These are phyloP conservation scores for Halichoeres trimaculatus DNA, from an alignment of 2,113 vertebrate species.

Conservation along the genomic window DNA sequence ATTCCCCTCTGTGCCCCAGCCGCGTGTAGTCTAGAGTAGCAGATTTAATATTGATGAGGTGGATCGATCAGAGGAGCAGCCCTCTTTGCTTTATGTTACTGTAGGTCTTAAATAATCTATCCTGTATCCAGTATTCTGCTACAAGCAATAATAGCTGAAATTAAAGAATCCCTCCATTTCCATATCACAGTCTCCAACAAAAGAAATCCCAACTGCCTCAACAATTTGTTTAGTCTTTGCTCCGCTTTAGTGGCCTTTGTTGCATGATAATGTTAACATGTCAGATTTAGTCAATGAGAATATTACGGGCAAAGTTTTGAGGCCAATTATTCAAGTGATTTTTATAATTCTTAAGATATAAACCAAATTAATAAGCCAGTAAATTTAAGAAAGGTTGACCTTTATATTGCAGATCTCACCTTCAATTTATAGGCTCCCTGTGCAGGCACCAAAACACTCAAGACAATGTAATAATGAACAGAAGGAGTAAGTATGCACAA, in stretches of 20 bases:
- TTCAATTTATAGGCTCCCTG: slow-evolving; percentile 3
- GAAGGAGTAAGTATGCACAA: not conserved
- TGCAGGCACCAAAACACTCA: not conserved
- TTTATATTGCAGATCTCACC: slow-evolving; percentile 24
- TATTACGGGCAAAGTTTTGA: not conserved
- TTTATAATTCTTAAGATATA: not conserved
- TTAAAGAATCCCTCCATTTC: slow-evolving; percentile 44
- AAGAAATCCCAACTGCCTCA: slow-evolving; percentile 9
- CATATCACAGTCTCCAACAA: slow-evolving; percentile 10
- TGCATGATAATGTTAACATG: not conserved
- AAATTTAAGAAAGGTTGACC: not conserved
- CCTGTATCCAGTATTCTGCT: slow-evolving; percentile 55
- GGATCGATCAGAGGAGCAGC: slow-evolving; percentile 50
- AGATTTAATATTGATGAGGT: slow-evolving; percentile 70
- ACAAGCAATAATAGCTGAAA: slow-evolving; percentile 55
- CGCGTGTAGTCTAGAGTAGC: slow-evolving; percentile 36
- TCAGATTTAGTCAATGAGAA: not conserved
- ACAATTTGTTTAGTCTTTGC: slow-evolving; percentile 22
- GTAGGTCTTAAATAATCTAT: slow-evolving; percentile 61
- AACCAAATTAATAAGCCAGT: not conserved
- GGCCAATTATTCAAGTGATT: not conserved
- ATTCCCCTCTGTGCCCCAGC: slow-evolving; percentile 14
- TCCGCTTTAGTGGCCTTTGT: not conserved
- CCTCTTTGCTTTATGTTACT: slow-evolving; percentile 35
- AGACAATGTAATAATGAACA: slow-evolving; percentile 13